Conservation (phyloP, 2,113 vertebrate species). For the human (Homo sapiens) region GRCh38 chr19:19358001-19358500, state of each 20-base stretch:
- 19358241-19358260: background rate
- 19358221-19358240: background rate
- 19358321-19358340: background rate
- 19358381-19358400: background rate
- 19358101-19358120: background rate
- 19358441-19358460: background rate
- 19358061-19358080: too few species aligned
- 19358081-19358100: too few species aligned
- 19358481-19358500: background rate
- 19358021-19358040: too few species aligned
- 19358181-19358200: background rate
- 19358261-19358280: background rate
- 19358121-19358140: background rate
- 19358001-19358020: too few species aligned
- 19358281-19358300: background rate
- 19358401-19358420: background rate
- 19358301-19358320: background rate
- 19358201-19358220: background rate
- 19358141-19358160: background rate
- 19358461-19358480: background rate
- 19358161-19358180: background rate
- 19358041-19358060: too few species aligned
- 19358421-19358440: background rate
- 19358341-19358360: background rate
- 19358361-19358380: background rate